A percentile compares a stretch with the other conserved stretches of the same genome.
Evolutionary conservation across 2,888 invertebrate species (phyloP).

Genomic region (Iselma pallidipennis): DNA sequence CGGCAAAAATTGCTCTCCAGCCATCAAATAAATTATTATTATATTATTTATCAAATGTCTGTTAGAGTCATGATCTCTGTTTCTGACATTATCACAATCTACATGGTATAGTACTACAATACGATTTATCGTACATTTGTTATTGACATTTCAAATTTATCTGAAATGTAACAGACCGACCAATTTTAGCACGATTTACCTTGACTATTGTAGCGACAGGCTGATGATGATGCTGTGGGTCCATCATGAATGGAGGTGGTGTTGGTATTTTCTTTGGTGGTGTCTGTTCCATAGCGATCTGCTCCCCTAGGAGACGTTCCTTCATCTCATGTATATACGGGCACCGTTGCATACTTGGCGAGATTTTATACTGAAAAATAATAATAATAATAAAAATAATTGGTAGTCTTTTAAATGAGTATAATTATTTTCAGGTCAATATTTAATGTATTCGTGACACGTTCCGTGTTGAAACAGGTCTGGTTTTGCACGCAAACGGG

Average conservation of each 20-base stretch:
- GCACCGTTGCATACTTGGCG: slow-evolving; percentile 82
- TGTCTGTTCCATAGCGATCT: slow-evolving; percentile 66
- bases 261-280: slow-evolving; percentile 58
- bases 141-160: neutral
- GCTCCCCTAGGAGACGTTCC: slow-evolving; percentile 81
- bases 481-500: too few relatives aligned
- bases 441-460: too few relatives aligned
- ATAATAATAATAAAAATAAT: neutral
- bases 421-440: too few relatives aligned
- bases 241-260: slow-evolving; percentile 56
- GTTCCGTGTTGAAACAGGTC: too few relatives aligned
- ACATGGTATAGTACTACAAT: neutral
- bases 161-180: neutral
- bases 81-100: neutral
- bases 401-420: too few relatives aligned
- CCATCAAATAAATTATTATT: too few relatives aligned
- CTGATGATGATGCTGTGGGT: slow-evolving; percentile 56
- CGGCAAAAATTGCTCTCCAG: too few relatives aligned
- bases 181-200: too few relatives aligned
- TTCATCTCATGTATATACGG: slow-evolving; percentile 94
- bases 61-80: neutral
- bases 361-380: slow-evolving; percentile 52
- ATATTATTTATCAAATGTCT: neutral
- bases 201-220: slow-evolving; percentile 88
- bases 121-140: neutral